Evolutionary conservation across 2,888 invertebrate species (phyloP).

Genomic region (Chrysina gloriosa): DNA sequence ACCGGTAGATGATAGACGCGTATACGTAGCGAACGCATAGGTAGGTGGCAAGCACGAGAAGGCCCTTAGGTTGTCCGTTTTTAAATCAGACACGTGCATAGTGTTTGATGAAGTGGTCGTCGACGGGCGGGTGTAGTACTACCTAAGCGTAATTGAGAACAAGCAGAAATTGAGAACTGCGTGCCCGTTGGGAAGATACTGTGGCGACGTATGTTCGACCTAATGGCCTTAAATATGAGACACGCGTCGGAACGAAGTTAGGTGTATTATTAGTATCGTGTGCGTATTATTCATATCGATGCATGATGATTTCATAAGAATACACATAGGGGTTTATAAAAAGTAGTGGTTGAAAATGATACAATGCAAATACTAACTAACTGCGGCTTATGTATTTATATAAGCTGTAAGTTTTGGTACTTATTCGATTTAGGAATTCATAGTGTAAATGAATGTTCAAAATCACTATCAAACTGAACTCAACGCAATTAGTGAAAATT

Average conservation of each 20-base stretch:
- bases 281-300: neutral
- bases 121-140: neutral
- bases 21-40: neutral
- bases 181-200: conserved; percentile 11
- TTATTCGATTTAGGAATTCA: too few relatives aligned
- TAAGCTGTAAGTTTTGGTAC: too few relatives aligned
- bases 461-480: too few relatives aligned
- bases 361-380: too few relatives aligned
- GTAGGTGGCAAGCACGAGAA: neutral
- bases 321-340: too few relatives aligned
- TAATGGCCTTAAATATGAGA: neutral
- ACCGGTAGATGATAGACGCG: conserved; percentile 5
- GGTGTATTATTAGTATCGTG: conserved; percentile 4
- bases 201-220: conserved; percentile 2
- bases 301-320: neutral
- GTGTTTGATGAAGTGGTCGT: conserved; percentile 13
- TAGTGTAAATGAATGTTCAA: too few relatives aligned
- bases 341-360: too few relatives aligned
- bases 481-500: too few relatives aligned
- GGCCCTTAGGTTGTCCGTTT: neutral
- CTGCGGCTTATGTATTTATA: too few relatives aligned
- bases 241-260: conserved; percentile 23
- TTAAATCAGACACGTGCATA: conserved; percentile 18
- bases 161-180: neutral
- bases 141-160: conserved; percentile 13